Evolutionary conservation across 2,888 invertebrate species (phyloP).

Genomic region (Automeris io): DNA sequence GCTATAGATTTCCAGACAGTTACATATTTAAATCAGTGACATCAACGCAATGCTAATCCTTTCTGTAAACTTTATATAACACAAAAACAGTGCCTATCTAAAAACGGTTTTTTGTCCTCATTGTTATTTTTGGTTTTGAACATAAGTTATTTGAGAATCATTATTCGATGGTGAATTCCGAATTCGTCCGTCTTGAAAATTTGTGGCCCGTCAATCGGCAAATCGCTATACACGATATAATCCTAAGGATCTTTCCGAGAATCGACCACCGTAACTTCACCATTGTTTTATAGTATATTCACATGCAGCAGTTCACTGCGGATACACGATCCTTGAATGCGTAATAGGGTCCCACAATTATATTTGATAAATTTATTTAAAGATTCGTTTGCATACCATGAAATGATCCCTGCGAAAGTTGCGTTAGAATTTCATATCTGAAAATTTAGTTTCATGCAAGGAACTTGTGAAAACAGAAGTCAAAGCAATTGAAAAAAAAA

Average conservation of each 20-base stretch:
- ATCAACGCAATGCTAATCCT: too few species aligned
- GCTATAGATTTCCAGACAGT: too few species aligned
- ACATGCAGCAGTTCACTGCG: conserved; percentile 61
- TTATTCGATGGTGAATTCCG: conserved; percentile 6
- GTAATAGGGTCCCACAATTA: conserved; percentile 74
- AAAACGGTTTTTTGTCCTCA: background rate
- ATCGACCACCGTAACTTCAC: conserved; percentile 71
- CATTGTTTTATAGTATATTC: conserved; percentile 67
- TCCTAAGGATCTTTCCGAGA: conserved; percentile 60
- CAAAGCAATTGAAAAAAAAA: too few species aligned
- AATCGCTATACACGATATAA: conserved; percentile 67
- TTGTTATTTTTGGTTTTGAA: conserved; percentile 35
- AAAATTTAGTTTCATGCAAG: too few species aligned
- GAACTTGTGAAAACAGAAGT: too few species aligned
- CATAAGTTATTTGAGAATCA: background rate
- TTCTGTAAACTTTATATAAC: too few species aligned
- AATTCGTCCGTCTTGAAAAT: conserved; percentile 24
- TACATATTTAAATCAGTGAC: too few species aligned
- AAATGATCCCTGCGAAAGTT: conserved; percentile 60
- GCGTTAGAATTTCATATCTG: conserved; percentile 16
- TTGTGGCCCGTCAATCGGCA: conserved; percentile 44
- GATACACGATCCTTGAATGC: conserved; percentile 68
- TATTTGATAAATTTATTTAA: conserved; percentile 74
- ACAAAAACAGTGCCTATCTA: too few species aligned
- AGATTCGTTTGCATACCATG: conserved; percentile 65